phyloP scores from a whole-genome alignment of 2,888 invertebrate species.

The Pyrrhia umbra region DNA sequence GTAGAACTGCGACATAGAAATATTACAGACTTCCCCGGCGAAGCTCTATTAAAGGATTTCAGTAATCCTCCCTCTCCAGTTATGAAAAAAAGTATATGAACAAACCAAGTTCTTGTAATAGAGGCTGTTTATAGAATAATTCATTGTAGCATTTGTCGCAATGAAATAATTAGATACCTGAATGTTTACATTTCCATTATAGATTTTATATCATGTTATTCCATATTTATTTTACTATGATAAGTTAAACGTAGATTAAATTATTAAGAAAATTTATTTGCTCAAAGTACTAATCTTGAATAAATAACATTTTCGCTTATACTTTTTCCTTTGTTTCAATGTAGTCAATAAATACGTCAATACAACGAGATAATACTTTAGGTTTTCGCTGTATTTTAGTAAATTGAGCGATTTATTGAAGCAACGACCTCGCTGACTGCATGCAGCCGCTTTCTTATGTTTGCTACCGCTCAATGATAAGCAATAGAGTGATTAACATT shows the following conservation, averaged over 20 bases:
- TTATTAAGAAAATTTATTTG: slow-evolving; percentile 86
- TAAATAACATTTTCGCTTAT: slow-evolving; percentile 75
- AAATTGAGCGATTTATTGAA: too few species aligned
- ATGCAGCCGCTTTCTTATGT: too few species aligned
- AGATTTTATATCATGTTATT: slow-evolving; percentile 90
- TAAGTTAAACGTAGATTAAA: slow-evolving; percentile 84
- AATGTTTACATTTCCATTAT: slow-evolving; percentile 88
- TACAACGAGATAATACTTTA: neutral
- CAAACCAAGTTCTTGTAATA: slow-evolving; percentile 58
- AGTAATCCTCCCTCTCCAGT: slow-evolving; percentile 80
- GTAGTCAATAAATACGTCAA: neutral
- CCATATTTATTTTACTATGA: slow-evolving; percentile 84
- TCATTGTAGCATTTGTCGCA: slow-evolving; percentile 73
- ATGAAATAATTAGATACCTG: slow-evolving; percentile 84
- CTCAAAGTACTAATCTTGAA: slow-evolving; percentile 86
- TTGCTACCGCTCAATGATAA: too few species aligned
- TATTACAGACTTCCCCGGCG: slow-evolving; percentile 68
- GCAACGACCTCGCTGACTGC: too few species aligned
- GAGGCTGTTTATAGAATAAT: slow-evolving; percentile 76
- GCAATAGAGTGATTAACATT: too few species aligned
- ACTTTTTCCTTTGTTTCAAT: slow-evolving; percentile 42
- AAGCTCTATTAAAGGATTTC: slow-evolving; percentile 69
- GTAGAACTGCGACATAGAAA: slow-evolving; percentile 74
- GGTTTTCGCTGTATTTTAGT: too few species aligned
- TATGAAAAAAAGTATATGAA: slow-evolving; percentile 82